phyloP scores from a whole-genome alignment of 2,888 invertebrate genomes.

The Nowickia ferox region DNA sequence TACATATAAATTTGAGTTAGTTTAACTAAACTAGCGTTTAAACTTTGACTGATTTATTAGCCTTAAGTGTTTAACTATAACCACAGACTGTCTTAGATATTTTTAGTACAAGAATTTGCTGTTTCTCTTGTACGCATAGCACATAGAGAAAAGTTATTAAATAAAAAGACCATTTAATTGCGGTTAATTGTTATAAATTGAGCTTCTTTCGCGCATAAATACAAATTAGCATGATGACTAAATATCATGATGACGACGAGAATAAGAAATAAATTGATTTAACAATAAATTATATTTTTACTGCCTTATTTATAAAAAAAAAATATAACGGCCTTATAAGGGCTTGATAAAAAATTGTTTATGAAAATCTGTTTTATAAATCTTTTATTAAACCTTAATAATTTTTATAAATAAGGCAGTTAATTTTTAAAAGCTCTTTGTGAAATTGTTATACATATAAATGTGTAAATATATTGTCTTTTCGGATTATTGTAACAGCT shows the following conservation, averaged over 20 bases:
- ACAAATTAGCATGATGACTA: slow-evolving; percentile 44
- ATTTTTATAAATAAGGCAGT: too few species aligned
- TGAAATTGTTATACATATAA: not conserved
- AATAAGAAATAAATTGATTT: not conserved
- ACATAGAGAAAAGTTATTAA: not conserved
- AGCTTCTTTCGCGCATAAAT: slow-evolving; percentile 28
- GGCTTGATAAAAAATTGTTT: too few species aligned
- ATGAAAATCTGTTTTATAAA: too few species aligned
- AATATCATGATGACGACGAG: not conserved
- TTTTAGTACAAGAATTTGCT: not conserved
- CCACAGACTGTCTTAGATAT: slow-evolving; percentile 15
- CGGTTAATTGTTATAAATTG: slow-evolving; percentile 70
- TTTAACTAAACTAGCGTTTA: too few species aligned
- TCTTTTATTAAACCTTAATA: too few species aligned
- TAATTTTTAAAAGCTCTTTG: not conserved
- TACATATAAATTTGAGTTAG: too few species aligned
- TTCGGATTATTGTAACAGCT: not conserved
- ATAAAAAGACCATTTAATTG: slow-evolving; percentile 62
- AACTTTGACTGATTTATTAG: too few species aligned
- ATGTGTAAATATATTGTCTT: not conserved
- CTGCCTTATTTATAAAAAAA: too few species aligned
- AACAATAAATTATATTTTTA: not conserved
- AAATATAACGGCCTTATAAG: too few species aligned
- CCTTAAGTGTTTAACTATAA: not conserved
- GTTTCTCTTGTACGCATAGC: not conserved